These are phyloP conservation scores for Leucopsar rothschildi DNA, from an alignment of 2,113 vertebrate species.

Conservation along the genomic window DNA sequence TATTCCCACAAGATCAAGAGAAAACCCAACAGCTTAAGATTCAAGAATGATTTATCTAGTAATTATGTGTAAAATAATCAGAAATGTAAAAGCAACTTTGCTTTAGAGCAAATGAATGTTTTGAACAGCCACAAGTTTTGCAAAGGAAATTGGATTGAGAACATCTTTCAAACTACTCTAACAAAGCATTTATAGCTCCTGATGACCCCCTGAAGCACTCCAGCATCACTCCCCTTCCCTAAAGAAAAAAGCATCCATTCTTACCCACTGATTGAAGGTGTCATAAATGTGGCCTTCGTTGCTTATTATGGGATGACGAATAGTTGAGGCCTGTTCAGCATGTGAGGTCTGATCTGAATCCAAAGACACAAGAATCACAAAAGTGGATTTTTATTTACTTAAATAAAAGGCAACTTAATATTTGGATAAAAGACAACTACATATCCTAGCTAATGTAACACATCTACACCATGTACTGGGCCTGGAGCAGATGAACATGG, in stretches of 20 bases:
- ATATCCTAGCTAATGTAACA: background rate
- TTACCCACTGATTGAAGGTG: constrained; percentile 92
- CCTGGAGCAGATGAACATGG: background rate
- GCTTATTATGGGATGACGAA: constrained; percentile 25
- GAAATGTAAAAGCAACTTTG: background rate
- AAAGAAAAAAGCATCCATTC: background rate
- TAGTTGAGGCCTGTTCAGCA: constrained; percentile 4
- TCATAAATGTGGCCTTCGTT: constrained; percentile 82
- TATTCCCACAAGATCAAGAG: background rate
- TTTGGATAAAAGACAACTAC: background rate
- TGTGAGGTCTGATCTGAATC: constrained; percentile 58
- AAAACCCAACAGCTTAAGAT: background rate
- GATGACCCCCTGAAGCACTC: background rate
- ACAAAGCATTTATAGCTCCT: background rate
- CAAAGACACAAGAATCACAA: constrained; percentile 29
- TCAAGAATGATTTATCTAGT: background rate
- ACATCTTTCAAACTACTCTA: background rate
- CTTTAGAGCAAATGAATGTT: background rate
- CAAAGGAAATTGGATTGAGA: accelerated
- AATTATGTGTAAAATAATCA: background rate
- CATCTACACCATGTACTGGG: background rate
- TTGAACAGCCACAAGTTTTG: background rate
- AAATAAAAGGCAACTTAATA: constrained; percentile 15
- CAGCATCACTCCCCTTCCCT: background rate
- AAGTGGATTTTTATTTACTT: background rate